Percentiles rank a stretch among this genome's conserved stretches.
Conservation (phyloP, 2,113 vertebrate genomes). For the Pluvianellus socialis region DNA sequence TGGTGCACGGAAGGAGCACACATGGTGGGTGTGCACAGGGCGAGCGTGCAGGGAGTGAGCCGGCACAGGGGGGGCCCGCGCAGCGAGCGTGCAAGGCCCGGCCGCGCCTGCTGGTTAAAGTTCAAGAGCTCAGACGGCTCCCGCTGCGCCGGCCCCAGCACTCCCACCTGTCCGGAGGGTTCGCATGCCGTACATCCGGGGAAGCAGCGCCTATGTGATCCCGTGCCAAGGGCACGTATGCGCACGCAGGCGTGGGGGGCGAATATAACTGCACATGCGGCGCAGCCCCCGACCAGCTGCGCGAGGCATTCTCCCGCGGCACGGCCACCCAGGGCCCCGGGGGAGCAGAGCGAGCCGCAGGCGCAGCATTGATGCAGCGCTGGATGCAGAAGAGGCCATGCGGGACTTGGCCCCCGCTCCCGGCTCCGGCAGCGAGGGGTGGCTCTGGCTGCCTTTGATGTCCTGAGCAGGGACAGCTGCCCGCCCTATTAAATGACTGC, state of each 20-base stretch:
- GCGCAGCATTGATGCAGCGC: background rate
- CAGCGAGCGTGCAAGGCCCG: background rate
- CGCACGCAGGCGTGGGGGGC: background rate
- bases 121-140: background rate
- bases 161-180: background rate
- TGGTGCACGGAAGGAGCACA: background rate
- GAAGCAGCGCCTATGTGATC: background rate
- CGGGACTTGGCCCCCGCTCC: background rate
- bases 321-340: background rate
- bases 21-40: background rate
- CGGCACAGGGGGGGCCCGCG: background rate
- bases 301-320: background rate
- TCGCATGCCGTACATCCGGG: background rate
- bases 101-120: background rate
- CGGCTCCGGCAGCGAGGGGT: background rate
- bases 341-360: background rate
- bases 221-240: background rate
- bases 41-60: too few species aligned
- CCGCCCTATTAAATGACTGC: background rate
- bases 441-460: background rate
- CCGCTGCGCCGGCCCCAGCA: background rate
- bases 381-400: background rate
- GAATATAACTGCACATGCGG: rapidly evolving
- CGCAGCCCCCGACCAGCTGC: background rate
- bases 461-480: background rate